phyloP scores from a whole-genome alignment of 2,113 vertebrate genomes.

The Manacus vitellinus region DNA sequence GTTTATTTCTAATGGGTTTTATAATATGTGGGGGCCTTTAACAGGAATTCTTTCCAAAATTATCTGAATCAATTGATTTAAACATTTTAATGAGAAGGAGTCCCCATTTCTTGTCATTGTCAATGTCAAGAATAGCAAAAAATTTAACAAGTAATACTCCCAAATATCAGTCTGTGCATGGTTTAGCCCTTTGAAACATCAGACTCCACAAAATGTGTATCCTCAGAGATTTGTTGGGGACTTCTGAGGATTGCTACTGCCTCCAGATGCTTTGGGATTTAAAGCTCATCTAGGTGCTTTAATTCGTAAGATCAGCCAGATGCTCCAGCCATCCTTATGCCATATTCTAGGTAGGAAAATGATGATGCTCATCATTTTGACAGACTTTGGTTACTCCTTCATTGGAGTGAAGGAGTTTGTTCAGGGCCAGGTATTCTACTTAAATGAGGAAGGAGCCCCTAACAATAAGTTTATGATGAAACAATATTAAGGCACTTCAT shows the following conservation, averaged over 20 bases:
- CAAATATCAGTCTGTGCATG: not conserved
- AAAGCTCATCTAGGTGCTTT: not conserved
- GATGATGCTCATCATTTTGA: not conserved
- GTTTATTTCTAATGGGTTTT: not conserved
- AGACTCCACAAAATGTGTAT: not conserved
- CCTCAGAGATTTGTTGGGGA: not conserved
- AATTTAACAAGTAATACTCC: not conserved
- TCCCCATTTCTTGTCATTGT: not conserved
- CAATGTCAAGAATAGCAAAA: not conserved
- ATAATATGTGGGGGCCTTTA: not conserved
- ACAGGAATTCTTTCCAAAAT: not conserved
- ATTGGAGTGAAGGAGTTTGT: not conserved
- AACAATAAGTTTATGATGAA: not conserved
- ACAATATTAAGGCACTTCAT: not conserved
- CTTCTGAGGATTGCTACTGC: not conserved
- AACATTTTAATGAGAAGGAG: not conserved
- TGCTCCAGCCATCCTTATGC: not conserved
- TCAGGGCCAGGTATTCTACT: not conserved
- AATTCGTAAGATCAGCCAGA: not conserved
- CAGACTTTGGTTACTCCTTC: not conserved
- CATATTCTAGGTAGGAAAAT: not conserved
- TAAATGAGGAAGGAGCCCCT: not conserved
- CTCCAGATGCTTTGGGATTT: not conserved
- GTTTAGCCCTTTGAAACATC: not conserved
- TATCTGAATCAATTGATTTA: not conserved